Percentiles rank a stretch among this genome's conserved stretches.
Evolutionary conservation across 2,888 invertebrate genomes (phyloP).

Genomic region (Sphinx pinastri): DNA sequence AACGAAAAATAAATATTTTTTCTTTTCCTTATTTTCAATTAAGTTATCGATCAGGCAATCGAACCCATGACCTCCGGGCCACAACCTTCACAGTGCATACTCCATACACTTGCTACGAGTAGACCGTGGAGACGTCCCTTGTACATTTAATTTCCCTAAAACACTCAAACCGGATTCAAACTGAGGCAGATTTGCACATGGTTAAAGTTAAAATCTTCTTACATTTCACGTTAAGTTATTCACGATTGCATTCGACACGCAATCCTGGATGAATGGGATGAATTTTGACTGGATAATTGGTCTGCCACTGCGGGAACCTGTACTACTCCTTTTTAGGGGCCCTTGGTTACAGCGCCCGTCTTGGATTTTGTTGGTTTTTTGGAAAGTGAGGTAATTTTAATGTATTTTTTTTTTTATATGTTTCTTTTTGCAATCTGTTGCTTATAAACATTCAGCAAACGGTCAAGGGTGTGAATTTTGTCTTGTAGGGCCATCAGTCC

Average conservation of each 20-base stretch:
- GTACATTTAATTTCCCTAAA: neutral
- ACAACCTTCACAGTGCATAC: no score
- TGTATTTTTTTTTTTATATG: no score
- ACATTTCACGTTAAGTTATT: slow-evolving; percentile 26
- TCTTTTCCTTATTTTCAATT: no score
- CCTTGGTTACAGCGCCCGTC: neutral
- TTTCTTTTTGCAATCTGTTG: no score
- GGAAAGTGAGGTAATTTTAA: neutral
- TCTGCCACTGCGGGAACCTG: slow-evolving; percentile 20
- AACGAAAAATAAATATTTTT: no score
- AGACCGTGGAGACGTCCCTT: no score
- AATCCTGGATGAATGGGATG: slow-evolving; percentile 28
- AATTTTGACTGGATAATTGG: slow-evolving; percentile 30
- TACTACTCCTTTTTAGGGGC: slow-evolving; percentile 15
- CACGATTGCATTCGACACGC: slow-evolving; percentile 26
- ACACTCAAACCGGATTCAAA: neutral
- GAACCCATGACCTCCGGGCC: no score
- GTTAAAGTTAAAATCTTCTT: slow-evolving; percentile 3
- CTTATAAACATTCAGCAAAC: no score
- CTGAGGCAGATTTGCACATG: slow-evolving; percentile 12
- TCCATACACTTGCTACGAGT: no score
- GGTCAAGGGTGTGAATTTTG: no score
- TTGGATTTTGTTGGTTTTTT: slow-evolving; percentile 7
- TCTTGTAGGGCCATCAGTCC: no score
- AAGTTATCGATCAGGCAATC: no score